These are phyloP conservation scores for Gonocerus acuteangulatus DNA, from an alignment of 2,888 invertebrate genomes.

Conservation along the genomic window DNA sequence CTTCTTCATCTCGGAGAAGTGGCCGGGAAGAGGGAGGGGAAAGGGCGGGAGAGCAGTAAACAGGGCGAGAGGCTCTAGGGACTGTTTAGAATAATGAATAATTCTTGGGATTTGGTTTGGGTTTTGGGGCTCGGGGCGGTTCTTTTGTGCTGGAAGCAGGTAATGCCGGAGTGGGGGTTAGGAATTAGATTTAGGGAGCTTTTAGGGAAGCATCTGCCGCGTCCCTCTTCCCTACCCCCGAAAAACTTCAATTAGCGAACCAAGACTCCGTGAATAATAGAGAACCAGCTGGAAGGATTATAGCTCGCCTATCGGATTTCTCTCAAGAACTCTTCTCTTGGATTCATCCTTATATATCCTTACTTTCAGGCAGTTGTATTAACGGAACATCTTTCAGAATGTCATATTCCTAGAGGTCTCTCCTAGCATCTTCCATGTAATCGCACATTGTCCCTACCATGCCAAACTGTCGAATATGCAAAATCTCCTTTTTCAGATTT, in stretches of 20 bases:
- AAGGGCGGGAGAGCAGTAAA: neutral
- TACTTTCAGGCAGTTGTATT: too few relatives aligned
- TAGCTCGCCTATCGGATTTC: slow-evolving; percentile 12
- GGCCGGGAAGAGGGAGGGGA: neutral
- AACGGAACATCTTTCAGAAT: too few relatives aligned
- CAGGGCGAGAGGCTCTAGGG: neutral
- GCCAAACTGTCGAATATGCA: too few relatives aligned
- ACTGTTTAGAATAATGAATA: slow-evolving; percentile 26
- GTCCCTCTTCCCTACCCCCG: neutral
- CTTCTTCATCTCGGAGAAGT: neutral
- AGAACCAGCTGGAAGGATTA: slow-evolving; percentile 19
- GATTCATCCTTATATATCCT: neutral
- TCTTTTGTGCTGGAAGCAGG: neutral
- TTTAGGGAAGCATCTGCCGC: slow-evolving; percentile 19
- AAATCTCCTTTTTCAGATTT: too few relatives aligned
- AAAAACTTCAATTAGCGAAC: slow-evolving; percentile 23
- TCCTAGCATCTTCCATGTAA: too few relatives aligned
- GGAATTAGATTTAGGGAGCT: slow-evolving; percentile 18
- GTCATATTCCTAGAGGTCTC: too few relatives aligned
- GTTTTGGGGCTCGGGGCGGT: neutral
- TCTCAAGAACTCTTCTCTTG: neutral
- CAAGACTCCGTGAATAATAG: slow-evolving; percentile 22
- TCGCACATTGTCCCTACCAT: too few relatives aligned
- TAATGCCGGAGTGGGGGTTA: neutral
- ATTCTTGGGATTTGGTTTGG: slow-evolving; percentile 5